Base-by-base conservation (phyloP, 30 jellyfish, hydroid and myxozoan species). In the Cassiopea xamachana region DNA sequence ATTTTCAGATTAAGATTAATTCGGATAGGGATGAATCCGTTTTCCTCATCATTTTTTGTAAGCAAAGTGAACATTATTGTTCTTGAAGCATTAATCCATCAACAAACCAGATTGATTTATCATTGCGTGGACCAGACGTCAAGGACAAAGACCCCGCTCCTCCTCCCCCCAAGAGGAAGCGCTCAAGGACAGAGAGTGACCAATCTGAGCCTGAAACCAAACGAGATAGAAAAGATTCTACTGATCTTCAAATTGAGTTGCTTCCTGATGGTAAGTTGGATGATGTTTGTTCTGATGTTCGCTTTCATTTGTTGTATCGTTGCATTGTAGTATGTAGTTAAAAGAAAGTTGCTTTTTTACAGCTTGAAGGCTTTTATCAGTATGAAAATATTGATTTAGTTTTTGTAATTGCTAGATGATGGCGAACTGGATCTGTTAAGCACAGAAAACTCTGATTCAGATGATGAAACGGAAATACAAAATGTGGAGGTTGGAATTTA, bases 111-210 rank as follows among this genome's bases (percentile, higher is more conserved):
- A 96, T 96, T 47, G 97, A 91, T 70, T 83, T 96, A 75, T 96
- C 99, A 1, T 75, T 92, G 87, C 98, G 99, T 14, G 98, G 99
- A 10, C 96, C 94, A 10, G 99, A 96, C 76, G 96, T 89, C 4
- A 90, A 90, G 17, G 98, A 84, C 75, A 85, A 58, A 47, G 99
- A 96, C 75, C 97, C 94, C 15, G 98, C 94, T 17, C 99, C 99
- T 16, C 93, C 96, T 15, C 98, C 98, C 10, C 0, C 39, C 39
- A 27, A 27, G 39, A 27, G 7, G 15, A 87, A 87, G 75, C 91
- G 94, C 47, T 17, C 59, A 61, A 60, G 89, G 18, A 70, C 86
- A 7, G 89, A 64, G 27, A 77, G 69, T 7, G 92, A 72, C 59
- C 83, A 55, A 75, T 16, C 82, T 69, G 91, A 84, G 71, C 82